Evolutionary conservation across 2,113 vertebrate species (phyloP).

Genomic region (Spilogale gracilis): DNA sequence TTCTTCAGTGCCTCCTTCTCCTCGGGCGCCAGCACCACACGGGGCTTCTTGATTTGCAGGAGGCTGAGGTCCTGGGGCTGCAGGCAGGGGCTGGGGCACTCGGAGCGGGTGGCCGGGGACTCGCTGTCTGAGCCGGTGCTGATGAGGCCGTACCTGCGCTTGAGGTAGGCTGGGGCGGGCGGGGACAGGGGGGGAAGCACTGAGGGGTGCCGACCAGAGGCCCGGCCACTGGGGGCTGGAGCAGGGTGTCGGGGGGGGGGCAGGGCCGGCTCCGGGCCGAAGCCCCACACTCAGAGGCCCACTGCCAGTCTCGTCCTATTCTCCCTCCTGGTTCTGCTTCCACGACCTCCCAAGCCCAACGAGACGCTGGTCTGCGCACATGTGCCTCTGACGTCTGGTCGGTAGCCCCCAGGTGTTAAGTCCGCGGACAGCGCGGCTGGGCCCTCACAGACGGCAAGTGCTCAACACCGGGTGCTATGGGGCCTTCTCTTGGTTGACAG

Average conservation of each 20-base stretch:
- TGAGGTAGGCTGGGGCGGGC: slow-evolving; percentile 93
- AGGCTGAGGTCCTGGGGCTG: slow-evolving; percentile 93
- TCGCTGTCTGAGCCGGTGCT: slow-evolving; percentile 95
- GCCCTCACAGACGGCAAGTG: accelerated
- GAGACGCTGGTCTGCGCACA: neutral
- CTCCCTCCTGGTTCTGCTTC: too few species aligned
- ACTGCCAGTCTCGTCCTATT: neutral
- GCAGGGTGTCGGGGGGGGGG: too few species aligned
- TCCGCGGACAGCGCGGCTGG: neutral
- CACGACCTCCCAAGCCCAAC: accelerated
- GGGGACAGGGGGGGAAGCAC: neutral
- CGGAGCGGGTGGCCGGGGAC: slow-evolving; percentile 92
- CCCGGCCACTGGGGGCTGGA: neutral
- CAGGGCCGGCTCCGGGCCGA: neutral
- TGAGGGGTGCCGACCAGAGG: neutral
- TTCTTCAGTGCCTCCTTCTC: slow-evolving; percentile 97
- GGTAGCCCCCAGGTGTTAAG: neutral
- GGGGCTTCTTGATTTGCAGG: slow-evolving; percentile 95
- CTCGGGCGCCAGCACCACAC: slow-evolving; percentile 96
- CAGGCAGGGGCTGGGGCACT: slow-evolving; percentile 94
- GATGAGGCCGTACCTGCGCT: slow-evolving; percentile 96
- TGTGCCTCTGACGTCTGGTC: neutral
- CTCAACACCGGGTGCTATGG: neutral
- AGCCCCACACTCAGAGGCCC: too few species aligned
- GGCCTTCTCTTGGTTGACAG: neutral